These are phyloP conservation scores for Candidula unifasciata DNA, from an alignment of 2,888 invertebrate species.

Conservation along the genomic window DNA sequence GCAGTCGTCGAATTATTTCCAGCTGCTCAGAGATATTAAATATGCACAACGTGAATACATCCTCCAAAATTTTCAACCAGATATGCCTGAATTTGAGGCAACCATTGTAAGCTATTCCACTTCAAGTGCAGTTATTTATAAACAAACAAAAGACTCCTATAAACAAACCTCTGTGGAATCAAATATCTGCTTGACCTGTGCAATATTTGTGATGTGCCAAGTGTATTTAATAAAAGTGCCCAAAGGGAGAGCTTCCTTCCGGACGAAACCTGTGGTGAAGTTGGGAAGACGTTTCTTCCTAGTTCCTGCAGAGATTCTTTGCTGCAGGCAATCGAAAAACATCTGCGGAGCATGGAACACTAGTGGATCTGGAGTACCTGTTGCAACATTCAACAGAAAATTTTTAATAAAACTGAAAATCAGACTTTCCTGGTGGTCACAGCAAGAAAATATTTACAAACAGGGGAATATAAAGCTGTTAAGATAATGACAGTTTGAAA, in stretches of 20 bases:
- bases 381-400: conserved; percentile 17
- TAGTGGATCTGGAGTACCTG: conserved; percentile 82
- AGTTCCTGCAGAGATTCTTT: conserved; percentile 83
- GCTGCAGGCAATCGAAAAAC: conserved; percentile 86
- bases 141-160: neutral
- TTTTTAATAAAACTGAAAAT: neutral
- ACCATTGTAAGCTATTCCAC: too few relatives aligned
- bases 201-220: conserved; percentile 85
- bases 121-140: too few relatives aligned
- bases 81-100: too few relatives aligned
- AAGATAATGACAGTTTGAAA: too few relatives aligned
- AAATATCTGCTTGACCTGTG: conserved; percentile 86
- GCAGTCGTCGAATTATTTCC: too few relatives aligned
- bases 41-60: too few relatives aligned
- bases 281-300: conserved; percentile 84
- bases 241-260: conserved; percentile 82
- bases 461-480: neutral
- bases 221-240: conserved; percentile 85
- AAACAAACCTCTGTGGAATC: conserved; percentile 82
- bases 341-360: conserved; percentile 85
- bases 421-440: neutral
- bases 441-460: neutral
- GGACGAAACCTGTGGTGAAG: conserved; percentile 82
- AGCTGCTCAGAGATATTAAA: too few relatives aligned
- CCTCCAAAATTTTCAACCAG: too few relatives aligned